Base-by-base conservation (phyloP, 2,888 invertebrate genomes). In the Microdon myrmicae region DNA sequence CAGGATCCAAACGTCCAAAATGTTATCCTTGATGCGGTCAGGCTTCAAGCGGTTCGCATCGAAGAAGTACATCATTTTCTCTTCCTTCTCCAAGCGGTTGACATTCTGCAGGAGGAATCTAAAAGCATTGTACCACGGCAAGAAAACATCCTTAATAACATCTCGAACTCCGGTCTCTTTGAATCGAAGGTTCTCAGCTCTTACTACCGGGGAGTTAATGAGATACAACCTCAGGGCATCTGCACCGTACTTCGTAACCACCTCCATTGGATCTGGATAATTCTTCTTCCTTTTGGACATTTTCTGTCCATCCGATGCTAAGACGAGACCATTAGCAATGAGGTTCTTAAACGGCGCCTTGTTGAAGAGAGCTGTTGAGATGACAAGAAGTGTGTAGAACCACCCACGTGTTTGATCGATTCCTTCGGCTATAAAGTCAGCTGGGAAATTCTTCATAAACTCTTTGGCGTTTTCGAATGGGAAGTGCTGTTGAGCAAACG, bases 261-360 rank as follows among this genome's bases (percentile, higher is more conserved):
- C 85, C 71, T 92, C 89, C 81, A 95, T 83, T 1, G 99, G 98
- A 82, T 99, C 97, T 0, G 99, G 99, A 79, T 96, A 99, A 78
- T 99, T 99, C 79, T 97, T 95, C 82, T 97, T 97, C 17, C 98
- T 85, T 78, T 99, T 99, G 0, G 97, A 97, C 99, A 99, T 99
- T 81, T 99, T 99, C 77, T 96, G 95, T 0, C 99, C 99, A 83
- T 99, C 98, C 22, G 90, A 79, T n/a, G 97, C 98, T 56, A 99
- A 82, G 0, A 99, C 91, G 51, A 99, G 83, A 1, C 99, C 99
- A 79, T 96, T 98, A 10, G 90, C 95, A 68, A 99, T 94, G 28
- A 99, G 84, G 81, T 99, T 99, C 78, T 97, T 97, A 79, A 96
- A 99, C 0, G 99, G 98, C 0, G 99, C 90, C 76, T 94, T 95